A percentile compares a stretch with the other conserved stretches of the same genome.
These are phyloP conservation scores for Microplitis demolitor DNA, from an alignment of 1,140 invertebrate species.

Conservation along the genomic window DNA sequence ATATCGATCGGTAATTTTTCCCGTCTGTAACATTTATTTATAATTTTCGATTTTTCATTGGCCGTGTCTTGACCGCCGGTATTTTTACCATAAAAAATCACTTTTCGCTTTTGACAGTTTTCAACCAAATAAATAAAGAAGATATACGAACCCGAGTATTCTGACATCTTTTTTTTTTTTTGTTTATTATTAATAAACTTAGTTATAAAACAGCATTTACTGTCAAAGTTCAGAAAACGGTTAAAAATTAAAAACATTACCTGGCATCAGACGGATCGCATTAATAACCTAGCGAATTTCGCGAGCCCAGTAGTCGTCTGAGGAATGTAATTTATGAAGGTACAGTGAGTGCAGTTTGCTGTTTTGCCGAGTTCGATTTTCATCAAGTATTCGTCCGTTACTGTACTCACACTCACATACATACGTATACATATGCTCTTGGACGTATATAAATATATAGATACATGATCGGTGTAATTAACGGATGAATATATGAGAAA, in stretches of 20 bases:
- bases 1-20: conserved; percentile 5
- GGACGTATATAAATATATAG: no score
- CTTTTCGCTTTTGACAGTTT: no score
- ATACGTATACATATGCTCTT: no score
- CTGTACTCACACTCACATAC: not conserved
- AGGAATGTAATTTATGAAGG: conserved; percentile 47
- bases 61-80: not conserved
- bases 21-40: not conserved
- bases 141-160: no score
- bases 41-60: not conserved
- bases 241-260: no score
- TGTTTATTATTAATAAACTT: not conserved
- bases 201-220: not conserved
- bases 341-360: conserved; percentile 52
- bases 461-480: no score
- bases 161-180: not conserved
- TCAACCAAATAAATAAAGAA: no score
- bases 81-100: not conserved
- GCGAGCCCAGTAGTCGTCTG: conserved; percentile 7
- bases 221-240: not conserved
- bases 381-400: conserved; percentile 48
- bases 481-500: no score
- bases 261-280: not conserved
- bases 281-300: conserved; percentile 30
- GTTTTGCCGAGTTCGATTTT: conserved; percentile 48